Base-by-base conservation (phyloP, 2,797 vertebrate genomes). In the Alauda arvensis region DNA sequence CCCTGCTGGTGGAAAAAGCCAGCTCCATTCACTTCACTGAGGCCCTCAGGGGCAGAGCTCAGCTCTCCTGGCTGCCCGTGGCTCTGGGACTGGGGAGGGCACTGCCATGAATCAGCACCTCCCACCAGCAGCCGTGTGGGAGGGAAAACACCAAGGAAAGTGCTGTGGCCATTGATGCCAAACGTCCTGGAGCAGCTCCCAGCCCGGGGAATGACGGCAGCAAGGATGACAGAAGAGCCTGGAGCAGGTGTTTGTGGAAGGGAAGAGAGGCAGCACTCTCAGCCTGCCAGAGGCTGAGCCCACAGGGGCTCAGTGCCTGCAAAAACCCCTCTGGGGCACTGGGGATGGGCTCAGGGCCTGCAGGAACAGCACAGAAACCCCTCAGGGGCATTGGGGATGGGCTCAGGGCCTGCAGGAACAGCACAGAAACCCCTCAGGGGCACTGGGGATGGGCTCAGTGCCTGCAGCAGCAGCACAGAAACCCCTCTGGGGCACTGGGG, bases 81-180 rank as follows among this genome's bases (percentile, higher is more conserved):
- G 67, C 78, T 78, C 53, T 68, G 31, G 51, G 52, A 77, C 69
- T 1, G 3, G 91, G 52, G 37, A 76, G 84, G 76, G 81, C n/a
- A 0, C 20, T 51, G 74, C 63, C 49, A 83, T 88, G 91, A 95
- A 86, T 93, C 92, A 93, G 89, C 62, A 59, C 59, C 70, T 90
- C 91, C 82, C 77, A 86, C 91, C 7, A 70, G 52, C 81, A 77
- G 71, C 76, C 23, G 45, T 0, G 77, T 67, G 72, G 89, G 88
- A 88, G 56, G 49, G 26, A 80, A 83, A 90, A 11, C 37, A 37
- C 37, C 37, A 37, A 91, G 42, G 71, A 81, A 76, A 77, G 63
- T 31, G 63, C 68, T 56, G 48, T 49, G 0, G 63, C 49, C 75
- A 92, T 24, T 23, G 7, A 88, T 46, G 55, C 23, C 46, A 29